These are phyloP conservation scores for Strigops habroptila DNA, from an alignment of 2,113 vertebrate genomes.

Conservation along the genomic window DNA sequence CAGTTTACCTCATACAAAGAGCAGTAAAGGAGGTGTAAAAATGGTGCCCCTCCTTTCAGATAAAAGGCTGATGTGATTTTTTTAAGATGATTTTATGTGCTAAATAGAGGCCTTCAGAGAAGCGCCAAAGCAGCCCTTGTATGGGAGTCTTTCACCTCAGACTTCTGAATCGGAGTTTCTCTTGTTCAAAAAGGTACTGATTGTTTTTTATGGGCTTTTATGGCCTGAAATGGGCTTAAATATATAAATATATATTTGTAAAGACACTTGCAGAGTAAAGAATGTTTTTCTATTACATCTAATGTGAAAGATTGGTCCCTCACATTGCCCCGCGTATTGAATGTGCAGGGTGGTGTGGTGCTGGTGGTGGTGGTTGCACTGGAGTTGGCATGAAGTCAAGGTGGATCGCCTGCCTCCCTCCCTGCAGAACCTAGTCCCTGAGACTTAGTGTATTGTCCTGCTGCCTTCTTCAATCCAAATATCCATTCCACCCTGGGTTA, in stretches of 20 bases:
- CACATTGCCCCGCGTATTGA: not conserved
- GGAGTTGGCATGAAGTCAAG: not conserved
- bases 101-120: slow-evolving; percentile 65
- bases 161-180: slow-evolving; percentile 47
- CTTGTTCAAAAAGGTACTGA: slow-evolving; percentile 63
- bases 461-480: not conserved
- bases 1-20: slow-evolving; percentile 58
- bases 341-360: not conserved
- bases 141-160: slow-evolving; percentile 46
- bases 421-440: not conserved
- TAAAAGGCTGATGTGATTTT: not conserved
- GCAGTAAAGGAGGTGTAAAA: slow-evolving; percentile 11
- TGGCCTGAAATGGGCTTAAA: slow-evolving; percentile 68
- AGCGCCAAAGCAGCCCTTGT: slow-evolving; percentile 34
- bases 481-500: not conserved
- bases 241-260: slow-evolving; percentile 77
- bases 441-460: not conserved
- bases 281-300: slow-evolving; percentile 67
- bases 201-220: slow-evolving; percentile 65
- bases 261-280: slow-evolving; percentile 77
- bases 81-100: slow-evolving; percentile 30
- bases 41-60: not conserved
- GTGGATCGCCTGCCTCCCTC: not conserved
- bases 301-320: slow-evolving; percentile 60
- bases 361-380: not conserved